Conservation (phyloP, 2,888 invertebrate genomes). For the Rotaria magnacalcarata region DNA sequence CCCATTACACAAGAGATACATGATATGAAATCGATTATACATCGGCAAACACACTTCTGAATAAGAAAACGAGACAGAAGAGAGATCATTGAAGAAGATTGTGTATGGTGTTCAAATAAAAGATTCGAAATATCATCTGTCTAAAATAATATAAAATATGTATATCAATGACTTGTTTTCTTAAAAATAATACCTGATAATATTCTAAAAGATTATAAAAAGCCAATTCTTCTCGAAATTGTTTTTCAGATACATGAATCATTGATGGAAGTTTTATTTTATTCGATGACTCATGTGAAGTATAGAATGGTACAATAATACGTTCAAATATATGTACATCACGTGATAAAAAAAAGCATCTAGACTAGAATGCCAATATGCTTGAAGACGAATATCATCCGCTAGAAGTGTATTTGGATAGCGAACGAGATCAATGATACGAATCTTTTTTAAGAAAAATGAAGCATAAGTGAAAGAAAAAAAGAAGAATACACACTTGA, state of each 20-base stretch:
- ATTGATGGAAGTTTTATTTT: background rate
- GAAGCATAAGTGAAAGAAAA: background rate
- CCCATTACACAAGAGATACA: background rate
- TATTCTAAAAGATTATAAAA: background rate
- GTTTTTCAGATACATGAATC: background rate
- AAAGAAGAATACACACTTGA: background rate
- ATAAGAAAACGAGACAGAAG: background rate
- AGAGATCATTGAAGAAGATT: background rate
- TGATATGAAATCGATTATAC: background rate
- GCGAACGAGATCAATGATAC: background rate
- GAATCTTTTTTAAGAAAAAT: background rate
- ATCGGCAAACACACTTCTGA: background rate
- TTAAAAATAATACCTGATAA: background rate
- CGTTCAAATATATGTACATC: background rate
- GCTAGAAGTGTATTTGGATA: conserved; percentile 15
- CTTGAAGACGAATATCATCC: background rate
- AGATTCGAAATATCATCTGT: background rate
- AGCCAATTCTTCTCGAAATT: background rate
- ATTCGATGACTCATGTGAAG: background rate
- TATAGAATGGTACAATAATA: background rate
- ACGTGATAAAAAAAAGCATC: background rate
- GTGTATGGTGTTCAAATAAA: background rate
- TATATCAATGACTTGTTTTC: background rate
- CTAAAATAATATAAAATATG: background rate
- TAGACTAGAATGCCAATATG: background rate